A percentile compares a stretch with the other conserved stretches of the same genome.
Conservation (phyloP, 2,797 vertebrate genomes). For the Heliangelus exortis region DNA sequence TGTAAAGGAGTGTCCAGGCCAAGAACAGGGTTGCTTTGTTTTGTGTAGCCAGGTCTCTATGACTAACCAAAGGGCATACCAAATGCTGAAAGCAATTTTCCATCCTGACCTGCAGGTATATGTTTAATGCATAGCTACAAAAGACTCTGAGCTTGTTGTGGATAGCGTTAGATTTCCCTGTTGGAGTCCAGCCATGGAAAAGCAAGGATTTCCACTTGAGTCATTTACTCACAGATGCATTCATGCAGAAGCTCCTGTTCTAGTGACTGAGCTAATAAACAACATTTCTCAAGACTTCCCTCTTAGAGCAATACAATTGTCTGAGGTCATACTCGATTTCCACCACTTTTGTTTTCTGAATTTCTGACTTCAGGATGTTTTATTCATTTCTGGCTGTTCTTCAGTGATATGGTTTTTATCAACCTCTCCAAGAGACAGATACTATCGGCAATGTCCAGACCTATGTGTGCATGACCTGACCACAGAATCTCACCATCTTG, state of each 20-base stretch:
- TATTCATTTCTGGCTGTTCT: neutral
- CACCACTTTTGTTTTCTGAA: neutral
- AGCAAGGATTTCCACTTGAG: conserved; percentile 45
- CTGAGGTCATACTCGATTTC: neutral
- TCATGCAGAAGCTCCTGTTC: neutral
- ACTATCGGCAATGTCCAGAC: conserved; percentile 19
- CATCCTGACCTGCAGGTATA: neutral
- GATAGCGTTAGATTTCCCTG: conserved; percentile 44
- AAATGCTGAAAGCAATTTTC: neutral
- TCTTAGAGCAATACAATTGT: neutral
- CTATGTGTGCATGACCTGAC: neutral
- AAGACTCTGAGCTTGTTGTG: neutral
- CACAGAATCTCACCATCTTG: neutral
- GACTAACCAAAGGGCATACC: neutral
- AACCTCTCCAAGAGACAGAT: neutral
- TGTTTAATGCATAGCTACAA: conserved; percentile 69
- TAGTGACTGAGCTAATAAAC: neutral
- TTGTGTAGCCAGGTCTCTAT: fast-evolving
- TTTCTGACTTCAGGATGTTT: neutral
- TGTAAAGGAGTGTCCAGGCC: fast-evolving
- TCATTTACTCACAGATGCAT: neutral
- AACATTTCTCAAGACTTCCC: neutral
- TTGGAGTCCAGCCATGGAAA: conserved; percentile 40
- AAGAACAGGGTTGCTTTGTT: neutral
- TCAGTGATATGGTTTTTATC: neutral